Evolutionary conservation across 2,113 vertebrate genomes (phyloP).

Genomic region (Oncorhynchus tshawytscha): DNA sequence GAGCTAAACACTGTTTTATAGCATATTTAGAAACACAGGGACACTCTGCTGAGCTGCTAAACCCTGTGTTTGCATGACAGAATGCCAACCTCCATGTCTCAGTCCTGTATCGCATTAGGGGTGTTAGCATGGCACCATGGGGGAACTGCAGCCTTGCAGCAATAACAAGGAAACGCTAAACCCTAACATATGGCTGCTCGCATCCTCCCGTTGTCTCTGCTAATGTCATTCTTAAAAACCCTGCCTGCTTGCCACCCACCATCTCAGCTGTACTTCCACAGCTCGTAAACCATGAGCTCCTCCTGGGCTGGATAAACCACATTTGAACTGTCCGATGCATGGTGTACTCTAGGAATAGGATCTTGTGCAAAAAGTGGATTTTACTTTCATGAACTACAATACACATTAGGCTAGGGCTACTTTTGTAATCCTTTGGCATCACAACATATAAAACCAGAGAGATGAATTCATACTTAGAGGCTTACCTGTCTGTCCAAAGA

Average conservation of each 20-base stretch:
- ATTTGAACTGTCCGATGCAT: not conserved
- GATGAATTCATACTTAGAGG: not conserved
- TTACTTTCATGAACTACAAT: conserved; percentile 1
- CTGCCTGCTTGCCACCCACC: not conserved
- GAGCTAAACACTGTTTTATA: not conserved
- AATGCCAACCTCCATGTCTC: conserved; percentile 25
- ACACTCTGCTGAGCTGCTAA: not conserved
- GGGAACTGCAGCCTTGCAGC: not conserved
- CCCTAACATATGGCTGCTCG: conserved; percentile 25
- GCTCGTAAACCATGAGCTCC: conserved; percentile 32
- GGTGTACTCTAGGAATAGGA: not conserved
- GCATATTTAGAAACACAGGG: not conserved
- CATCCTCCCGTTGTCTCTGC: conserved; percentile 23
- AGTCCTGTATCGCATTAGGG: conserved; percentile 16
- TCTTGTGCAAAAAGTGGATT: not conserved
- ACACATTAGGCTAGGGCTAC: not conserved
- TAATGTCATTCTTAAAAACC: conserved; percentile 35
- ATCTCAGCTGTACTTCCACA: not conserved
- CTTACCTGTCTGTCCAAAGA: not conserved
- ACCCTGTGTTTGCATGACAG: conserved; percentile 3
- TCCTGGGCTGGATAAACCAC: conserved; percentile 31
- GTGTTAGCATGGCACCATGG: conserved; percentile 12
- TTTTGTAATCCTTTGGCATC: not conserved
- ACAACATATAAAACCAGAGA: conserved; percentile 1
- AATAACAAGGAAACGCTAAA: conserved; percentile 25